Evolutionary conservation across 2,888 invertebrate genomes (phyloP).

Genomic region (Junonia oenone): DNA sequence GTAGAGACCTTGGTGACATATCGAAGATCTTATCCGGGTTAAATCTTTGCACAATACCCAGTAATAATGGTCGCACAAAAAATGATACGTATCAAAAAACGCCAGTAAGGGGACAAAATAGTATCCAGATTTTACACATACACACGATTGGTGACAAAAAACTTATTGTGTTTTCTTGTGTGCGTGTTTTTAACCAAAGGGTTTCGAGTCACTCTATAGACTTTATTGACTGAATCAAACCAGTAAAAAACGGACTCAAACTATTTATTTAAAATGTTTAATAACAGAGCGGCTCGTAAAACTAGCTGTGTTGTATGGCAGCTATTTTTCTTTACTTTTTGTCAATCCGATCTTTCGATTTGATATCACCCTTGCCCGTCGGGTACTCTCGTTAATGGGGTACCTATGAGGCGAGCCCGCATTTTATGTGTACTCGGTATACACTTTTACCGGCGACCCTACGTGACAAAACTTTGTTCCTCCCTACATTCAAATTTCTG

Average conservation of each 20-base stretch:
- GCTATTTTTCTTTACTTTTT: conserved; percentile 61
- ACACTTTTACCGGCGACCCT: conserved; percentile 59
- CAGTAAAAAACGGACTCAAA: conserved; percentile 54
- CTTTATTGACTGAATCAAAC: conserved; percentile 57
- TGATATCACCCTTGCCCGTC: conserved; percentile 66
- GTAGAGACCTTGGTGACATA: conserved; percentile 69
- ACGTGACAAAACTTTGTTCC: conserved; percentile 79
- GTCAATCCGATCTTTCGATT: conserved; percentile 71
- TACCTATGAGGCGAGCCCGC: conserved; percentile 73
- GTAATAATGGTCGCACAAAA: conserved; percentile 73
- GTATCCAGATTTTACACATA: conserved; percentile 54
- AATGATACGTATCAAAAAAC: conserved; percentile 75
- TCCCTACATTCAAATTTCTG: conserved; percentile 79
- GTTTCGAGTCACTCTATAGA: conserved; percentile 55
- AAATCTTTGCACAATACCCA: conserved; percentile 71
- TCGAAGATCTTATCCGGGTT: conserved; percentile 73
- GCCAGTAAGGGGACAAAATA: conserved; percentile 66
- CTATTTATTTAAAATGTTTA: conserved; percentile 73
- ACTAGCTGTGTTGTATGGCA: conserved; percentile 48
- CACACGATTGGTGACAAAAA: conserved; percentile 56
- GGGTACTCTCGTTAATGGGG: conserved; percentile 75
- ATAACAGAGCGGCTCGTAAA: conserved; percentile 73
- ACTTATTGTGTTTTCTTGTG: conserved; percentile 49
- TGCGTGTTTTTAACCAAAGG: conserved; percentile 60
- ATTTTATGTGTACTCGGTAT: conserved; percentile 68